A percentile compares a stretch with the other conserved stretches of the same genome.
Evolutionary conservation across 1,140 invertebrate species (phyloP).

Genomic region (Papilio xuthus): DNA sequence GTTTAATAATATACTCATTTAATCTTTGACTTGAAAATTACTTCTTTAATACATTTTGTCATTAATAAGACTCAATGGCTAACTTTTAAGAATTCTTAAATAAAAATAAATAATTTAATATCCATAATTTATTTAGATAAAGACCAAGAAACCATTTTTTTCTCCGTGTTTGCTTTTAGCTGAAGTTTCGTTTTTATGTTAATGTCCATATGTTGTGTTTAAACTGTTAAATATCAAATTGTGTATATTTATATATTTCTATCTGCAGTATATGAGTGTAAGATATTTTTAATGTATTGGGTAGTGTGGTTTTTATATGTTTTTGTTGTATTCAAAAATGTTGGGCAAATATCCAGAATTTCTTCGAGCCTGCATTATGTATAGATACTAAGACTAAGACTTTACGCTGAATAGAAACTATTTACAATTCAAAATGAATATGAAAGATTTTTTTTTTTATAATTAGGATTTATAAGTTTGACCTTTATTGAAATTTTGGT

Average conservation of each 20-base stretch:
- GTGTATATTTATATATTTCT: not conserved
- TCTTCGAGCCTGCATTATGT: conserved; percentile 3
- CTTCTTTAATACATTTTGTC: too few species aligned
- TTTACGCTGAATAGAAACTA: not conserved
- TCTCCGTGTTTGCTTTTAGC: conserved; percentile 17
- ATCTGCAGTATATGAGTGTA: not conserved
- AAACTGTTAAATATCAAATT: not conserved
- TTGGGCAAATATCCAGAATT: conserved; percentile 14
- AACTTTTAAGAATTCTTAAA: not conserved
- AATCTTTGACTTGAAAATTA: too few species aligned
- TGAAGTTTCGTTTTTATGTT: not conserved
- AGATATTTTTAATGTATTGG: conserved; percentile 14
- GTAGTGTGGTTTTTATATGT: not conserved
- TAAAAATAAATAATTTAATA: not conserved
- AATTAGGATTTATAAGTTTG: not conserved
- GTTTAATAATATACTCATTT: too few species aligned
- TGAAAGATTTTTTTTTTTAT: not conserved
- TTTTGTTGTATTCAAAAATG: conserved; percentile 20
- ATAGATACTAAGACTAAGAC: not conserved
- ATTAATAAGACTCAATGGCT: too few species aligned
- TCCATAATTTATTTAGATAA: not conserved
- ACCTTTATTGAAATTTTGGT: not conserved
- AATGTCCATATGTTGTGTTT: not conserved
- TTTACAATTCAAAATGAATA: not conserved
- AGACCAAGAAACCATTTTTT: conserved; percentile 22